Conservation (phyloP, 2,888 invertebrate species). For the Seira sanloemensis region DNA sequence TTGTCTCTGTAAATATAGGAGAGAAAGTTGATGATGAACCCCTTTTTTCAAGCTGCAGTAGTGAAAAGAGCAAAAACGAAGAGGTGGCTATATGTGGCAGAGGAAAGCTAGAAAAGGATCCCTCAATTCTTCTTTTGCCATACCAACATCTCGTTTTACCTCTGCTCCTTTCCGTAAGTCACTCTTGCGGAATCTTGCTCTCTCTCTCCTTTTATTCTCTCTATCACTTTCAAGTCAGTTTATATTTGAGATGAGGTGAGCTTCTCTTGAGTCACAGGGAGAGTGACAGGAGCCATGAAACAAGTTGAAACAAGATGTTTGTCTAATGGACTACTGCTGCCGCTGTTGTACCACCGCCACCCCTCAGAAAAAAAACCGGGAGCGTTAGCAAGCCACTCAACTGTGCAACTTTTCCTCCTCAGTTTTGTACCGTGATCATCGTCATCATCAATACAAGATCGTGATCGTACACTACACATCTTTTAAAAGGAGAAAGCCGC, state of each 20-base stretch:
- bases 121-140: neutral
- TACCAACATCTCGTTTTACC: neutral
- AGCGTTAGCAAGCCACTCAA: neutral
- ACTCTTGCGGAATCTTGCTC: slow-evolving; percentile 7
- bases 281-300: slow-evolving; percentile 31
- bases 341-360: slow-evolving; percentile 18
- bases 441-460: slow-evolving; percentile 9
- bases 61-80: neutral
- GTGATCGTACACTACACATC: neutral
- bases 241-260: slow-evolving; percentile 32
- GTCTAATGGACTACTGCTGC: slow-evolving; percentile 44
- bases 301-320: slow-evolving; percentile 50
- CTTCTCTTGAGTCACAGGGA: slow-evolving; percentile 12
- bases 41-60: neutral
- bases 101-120: neutral
- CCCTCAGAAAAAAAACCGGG: no score
- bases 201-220: slow-evolving; percentile 3
- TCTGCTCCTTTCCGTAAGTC: neutral
- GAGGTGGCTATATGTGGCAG: neutral
- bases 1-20: neutral
- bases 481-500: neutral
- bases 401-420: neutral
- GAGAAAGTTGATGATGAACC: neutral
- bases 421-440: slow-evolving; percentile 20
- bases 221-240: slow-evolving; percentile 27